A percentile compares a stretch with the other conserved stretches of the same genome.
These are phyloP conservation scores for Atopsyche davidsoni DNA, from an alignment of 1,140 invertebrate genomes.

Conservation along the genomic window DNA sequence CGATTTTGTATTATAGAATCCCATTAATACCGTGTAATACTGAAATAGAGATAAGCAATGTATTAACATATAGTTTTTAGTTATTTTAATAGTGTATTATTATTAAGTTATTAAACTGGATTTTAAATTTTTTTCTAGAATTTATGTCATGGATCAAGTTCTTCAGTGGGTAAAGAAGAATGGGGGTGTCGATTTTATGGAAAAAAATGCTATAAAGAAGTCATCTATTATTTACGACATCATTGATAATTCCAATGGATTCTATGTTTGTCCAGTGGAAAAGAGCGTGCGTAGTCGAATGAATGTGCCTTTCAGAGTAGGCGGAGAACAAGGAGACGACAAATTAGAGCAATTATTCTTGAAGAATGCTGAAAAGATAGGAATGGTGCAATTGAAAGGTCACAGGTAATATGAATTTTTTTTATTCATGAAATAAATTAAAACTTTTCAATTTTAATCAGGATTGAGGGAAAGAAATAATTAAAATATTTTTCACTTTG, in stretches of 20 bases:
- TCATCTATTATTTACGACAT: slow-evolving; percentile 74
- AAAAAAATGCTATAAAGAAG: slow-evolving; percentile 63
- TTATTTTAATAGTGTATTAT: neutral
- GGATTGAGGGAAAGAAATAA: too few relatives aligned
- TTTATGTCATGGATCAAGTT: slow-evolving; percentile 86
- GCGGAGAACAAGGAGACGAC: slow-evolving; percentile 61
- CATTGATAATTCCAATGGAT: slow-evolving; percentile 82
- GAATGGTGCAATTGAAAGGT: slow-evolving; percentile 89
- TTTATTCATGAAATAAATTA: too few relatives aligned
- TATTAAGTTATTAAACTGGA: neutral
- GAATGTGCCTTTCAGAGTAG: slow-evolving; percentile 90
- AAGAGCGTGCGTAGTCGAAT: slow-evolving; percentile 67
- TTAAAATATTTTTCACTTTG: too few relatives aligned
- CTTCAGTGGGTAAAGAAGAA: slow-evolving; percentile 86
- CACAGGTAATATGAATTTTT: slow-evolving; percentile 85
- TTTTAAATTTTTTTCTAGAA: slow-evolving; percentile 55
- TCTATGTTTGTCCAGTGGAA: slow-evolving; percentile 76
- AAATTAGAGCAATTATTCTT: slow-evolving; percentile 83
- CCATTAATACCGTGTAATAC: neutral
- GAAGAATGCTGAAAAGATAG: slow-evolving; percentile 64
- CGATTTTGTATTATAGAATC: neutral
- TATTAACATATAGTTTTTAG: neutral
- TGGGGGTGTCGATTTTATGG: slow-evolving; percentile 83
- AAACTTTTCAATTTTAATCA: too few relatives aligned
- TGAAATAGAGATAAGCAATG: neutral